These are phyloP conservation scores for Bombus affinis DNA, from an alignment of 1,140 invertebrate species.

Conservation along the genomic window DNA sequence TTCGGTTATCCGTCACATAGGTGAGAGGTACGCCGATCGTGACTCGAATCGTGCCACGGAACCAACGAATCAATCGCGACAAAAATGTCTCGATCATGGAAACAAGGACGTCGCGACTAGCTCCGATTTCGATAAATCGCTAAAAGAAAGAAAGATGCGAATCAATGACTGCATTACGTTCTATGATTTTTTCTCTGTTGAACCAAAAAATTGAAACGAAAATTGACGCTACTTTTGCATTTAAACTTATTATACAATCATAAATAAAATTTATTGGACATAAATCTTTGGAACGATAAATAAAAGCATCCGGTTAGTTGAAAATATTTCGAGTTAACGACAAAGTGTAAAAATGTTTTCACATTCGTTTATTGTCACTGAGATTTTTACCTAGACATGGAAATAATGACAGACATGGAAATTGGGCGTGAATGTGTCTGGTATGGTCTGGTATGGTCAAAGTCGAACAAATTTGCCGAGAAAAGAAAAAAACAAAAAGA, in stretches of 20 bases:
- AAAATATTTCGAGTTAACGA: no score
- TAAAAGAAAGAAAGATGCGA: neutral
- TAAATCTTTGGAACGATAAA: no score
- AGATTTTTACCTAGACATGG: no score
- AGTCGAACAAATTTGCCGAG: no score
- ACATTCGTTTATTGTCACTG: no score
- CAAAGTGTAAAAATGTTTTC: no score
- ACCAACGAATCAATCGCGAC: neutral
- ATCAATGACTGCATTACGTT: neutral
- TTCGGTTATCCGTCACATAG: conserved; percentile 31
- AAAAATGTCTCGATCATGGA: neutral
- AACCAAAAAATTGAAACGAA: neutral
- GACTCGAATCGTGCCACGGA: conserved; percentile 52
- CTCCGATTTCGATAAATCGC: conserved; percentile 61
- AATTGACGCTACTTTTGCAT: accelerated
- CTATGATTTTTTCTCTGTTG: neutral
- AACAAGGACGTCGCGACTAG: conserved; percentile 14
- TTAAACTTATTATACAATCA: accelerated
- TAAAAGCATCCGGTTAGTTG: no score
- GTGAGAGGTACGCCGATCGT: conserved; percentile 39
- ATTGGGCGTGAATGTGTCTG: no score
- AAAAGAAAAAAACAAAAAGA: neutral
- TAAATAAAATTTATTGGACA: no score
- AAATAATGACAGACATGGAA: no score
- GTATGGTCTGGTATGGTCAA: no score